Conservation (phyloP, 2,888 invertebrate species). For the Anodontia alba region DNA sequence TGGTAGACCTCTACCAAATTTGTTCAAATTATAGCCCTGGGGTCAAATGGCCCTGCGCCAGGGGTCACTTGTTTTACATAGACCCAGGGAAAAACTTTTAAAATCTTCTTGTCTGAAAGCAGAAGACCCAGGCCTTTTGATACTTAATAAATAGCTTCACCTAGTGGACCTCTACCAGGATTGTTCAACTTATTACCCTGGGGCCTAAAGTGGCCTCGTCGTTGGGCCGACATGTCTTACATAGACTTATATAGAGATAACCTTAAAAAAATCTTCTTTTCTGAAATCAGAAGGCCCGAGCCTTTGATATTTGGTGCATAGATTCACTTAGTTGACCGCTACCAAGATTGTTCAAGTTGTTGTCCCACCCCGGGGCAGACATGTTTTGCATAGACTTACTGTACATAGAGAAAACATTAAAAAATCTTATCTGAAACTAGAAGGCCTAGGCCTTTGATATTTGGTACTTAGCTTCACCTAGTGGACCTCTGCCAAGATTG, state of each 20-base stretch:
- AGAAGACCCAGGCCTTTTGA: neutral
- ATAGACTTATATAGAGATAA: neutral
- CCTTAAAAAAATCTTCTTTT: neutral
- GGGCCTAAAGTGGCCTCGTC: neutral
- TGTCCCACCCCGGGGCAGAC: neutral
- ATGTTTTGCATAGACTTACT: neutral
- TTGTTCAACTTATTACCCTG: neutral
- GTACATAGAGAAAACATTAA: neutral
- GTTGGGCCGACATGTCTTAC: neutral
- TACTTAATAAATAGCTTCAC: neutral
- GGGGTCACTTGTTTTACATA: neutral
- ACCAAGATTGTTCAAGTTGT: neutral
- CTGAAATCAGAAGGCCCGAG: neutral
- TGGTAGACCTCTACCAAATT: neutral
- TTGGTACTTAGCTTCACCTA: too few relatives aligned
- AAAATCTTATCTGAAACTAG: too few relatives aligned
- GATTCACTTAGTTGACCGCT: neutral
- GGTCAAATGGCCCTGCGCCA: neutral
- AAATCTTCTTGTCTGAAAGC: neutral
- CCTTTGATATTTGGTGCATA: too few relatives aligned
- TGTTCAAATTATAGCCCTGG: too few relatives aligned
- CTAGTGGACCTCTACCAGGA: neutral
- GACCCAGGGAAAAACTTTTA: neutral
- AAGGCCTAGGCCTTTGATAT: too few relatives aligned
- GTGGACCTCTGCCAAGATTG: too few relatives aligned